Percentiles rank a stretch among this genome's conserved stretches.
Evolutionary conservation across 2,888 invertebrate genomes (phyloP).

Genomic region (Pollenia angustigena): DNA sequence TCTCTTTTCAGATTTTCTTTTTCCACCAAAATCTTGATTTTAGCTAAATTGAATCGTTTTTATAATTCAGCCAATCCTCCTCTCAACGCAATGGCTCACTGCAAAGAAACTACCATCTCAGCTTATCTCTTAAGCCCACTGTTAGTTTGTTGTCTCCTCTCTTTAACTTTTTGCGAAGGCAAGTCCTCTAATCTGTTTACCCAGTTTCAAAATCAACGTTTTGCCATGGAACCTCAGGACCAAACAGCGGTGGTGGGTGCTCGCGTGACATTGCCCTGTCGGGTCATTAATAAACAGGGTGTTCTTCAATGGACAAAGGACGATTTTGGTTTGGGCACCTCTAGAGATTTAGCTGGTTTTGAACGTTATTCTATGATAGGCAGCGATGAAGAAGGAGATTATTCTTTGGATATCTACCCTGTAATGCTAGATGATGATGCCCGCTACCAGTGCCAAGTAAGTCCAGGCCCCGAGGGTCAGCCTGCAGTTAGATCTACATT

Average conservation of each 20-base stretch:
- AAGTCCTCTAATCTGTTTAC: slow-evolving; percentile 77
- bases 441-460: slow-evolving; percentile 96
- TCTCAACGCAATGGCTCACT: slow-evolving; percentile 34
- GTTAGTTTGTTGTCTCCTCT: slow-evolving; percentile 11
- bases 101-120: not conserved
- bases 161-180: not conserved
- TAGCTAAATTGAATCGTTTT: not conserved
- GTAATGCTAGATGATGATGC: slow-evolving; percentile 97
- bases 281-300: slow-evolving; percentile 94
- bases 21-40: not conserved
- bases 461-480: slow-evolving; percentile 90
- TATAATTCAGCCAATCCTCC: not conserved
- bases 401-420: slow-evolving; percentile 94
- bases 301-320: slow-evolving; percentile 98
- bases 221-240: slow-evolving; percentile 96
- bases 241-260: slow-evolving; percentile 95
- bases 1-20: slow-evolving; percentile 50
- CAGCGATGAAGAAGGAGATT: slow-evolving; percentile 96
- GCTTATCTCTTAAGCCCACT: not conserved
- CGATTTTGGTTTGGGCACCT: slow-evolving; percentile 96
- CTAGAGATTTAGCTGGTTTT: slow-evolving; percentile 94
- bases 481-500: slow-evolving; percentile 93
- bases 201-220: slow-evolving; percentile 88
- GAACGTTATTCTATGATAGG: slow-evolving; percentile 98
- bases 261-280: slow-evolving; percentile 94